Evolutionary conservation across 1,140 invertebrate species (phyloP).

Genomic region (Batillaria attramentaria): DNA sequence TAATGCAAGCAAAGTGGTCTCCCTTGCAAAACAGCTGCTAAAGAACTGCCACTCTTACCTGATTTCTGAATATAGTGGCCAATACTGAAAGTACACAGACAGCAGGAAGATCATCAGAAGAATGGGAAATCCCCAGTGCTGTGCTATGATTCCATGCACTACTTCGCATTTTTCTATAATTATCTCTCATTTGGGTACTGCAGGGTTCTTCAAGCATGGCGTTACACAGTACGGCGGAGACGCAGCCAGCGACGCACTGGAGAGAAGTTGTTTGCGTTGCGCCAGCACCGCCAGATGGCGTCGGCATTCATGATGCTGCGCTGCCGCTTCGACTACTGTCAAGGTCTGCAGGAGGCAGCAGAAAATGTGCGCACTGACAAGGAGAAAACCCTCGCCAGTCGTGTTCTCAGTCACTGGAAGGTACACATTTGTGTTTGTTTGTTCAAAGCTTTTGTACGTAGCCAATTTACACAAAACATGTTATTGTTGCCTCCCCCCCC

Average conservation of each 20-base stretch:
- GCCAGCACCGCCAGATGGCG: conserved; percentile 10
- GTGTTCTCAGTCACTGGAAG: conserved; percentile 23
- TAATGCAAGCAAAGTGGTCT: background rate
- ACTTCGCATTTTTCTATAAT: no score
- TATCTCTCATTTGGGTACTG: no score
- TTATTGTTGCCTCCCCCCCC: no score
- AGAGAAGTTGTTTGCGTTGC: conserved; percentile 18
- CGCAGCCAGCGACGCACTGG: conserved; percentile 22
- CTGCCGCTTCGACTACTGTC: conserved; percentile 38
- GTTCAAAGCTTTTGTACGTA: background rate
- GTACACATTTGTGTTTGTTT: background rate
- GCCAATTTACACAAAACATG: no score
- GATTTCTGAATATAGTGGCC: background rate
- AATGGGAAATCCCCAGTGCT: no score
- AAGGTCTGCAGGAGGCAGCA: conserved; percentile 26
- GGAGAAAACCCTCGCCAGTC: background rate
- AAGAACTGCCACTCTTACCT: background rate
- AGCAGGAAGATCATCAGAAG: background rate
- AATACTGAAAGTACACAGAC: background rate
- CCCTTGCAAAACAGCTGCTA: background rate
- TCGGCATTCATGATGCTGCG: conserved; percentile 22
- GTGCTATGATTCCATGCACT: no score
- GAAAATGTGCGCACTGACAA: background rate
- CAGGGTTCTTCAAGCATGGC: conserved; percentile 27
- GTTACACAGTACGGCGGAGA: background rate